Percentiles rank a stretch among this genome's conserved stretches.
Evolutionary conservation across 92 coral and sea anemone species (phyloP).

Genomic region (Plumapathes pennacea): DNA sequence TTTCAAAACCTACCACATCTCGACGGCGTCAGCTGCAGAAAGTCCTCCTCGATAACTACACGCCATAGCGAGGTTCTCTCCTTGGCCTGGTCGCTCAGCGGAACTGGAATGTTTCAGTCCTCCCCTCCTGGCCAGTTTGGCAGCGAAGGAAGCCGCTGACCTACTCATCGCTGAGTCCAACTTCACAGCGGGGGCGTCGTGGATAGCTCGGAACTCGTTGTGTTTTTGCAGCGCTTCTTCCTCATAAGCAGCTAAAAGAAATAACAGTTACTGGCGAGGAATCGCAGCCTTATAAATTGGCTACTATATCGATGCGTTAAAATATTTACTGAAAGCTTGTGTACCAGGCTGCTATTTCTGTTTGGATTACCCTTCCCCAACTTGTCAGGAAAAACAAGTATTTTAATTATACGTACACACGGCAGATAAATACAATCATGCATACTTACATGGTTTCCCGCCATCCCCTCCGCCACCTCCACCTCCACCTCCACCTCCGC

Average conservation of each 20-base stretch:
- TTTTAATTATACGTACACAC: too few relatives aligned
- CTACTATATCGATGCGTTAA: neutral
- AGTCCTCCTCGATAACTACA: conserved; percentile 22
- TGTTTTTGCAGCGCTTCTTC: conserved; percentile 57
- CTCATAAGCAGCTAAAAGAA: conserved; percentile 3
- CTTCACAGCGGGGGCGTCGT: conserved; percentile 58
- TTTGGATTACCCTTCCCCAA: too few relatives aligned
- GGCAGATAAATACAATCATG: too few relatives aligned
- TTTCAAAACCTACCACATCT: conserved; percentile 57
- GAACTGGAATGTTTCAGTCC: conserved; percentile 62
- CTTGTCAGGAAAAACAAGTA: too few relatives aligned
- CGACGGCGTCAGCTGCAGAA: conserved; percentile 8
- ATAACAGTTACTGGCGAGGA: neutral
- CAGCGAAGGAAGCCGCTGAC: conserved; percentile 64
- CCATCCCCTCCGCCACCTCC: too few relatives aligned
- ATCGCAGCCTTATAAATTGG: neutral
- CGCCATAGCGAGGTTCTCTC: conserved; percentile 73
- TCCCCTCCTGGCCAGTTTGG: conserved; percentile 52
- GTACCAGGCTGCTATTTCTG: too few relatives aligned
- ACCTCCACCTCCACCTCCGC: too few relatives aligned
- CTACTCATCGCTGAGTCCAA: conserved; percentile 47
- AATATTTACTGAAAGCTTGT: too few relatives aligned
- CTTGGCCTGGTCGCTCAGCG: conserved; percentile 74
- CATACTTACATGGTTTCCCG: too few relatives aligned
- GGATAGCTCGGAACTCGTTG: conserved; percentile 67